Evolutionary conservation across 92 coral and sea anemone species (phyloP).

Genomic region (Phenganax marumi): DNA sequence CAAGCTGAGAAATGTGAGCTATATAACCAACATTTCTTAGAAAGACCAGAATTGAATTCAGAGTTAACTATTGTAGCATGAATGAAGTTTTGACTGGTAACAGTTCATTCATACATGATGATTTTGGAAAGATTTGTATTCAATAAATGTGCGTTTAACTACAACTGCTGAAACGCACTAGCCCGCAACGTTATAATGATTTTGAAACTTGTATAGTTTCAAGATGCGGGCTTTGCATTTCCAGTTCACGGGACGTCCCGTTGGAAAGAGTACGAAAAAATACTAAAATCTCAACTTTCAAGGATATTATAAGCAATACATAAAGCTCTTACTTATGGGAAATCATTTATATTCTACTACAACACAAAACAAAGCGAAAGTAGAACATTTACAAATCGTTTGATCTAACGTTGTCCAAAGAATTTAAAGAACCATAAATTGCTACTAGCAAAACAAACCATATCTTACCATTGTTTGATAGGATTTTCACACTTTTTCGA

Average conservation of each 20-base stretch:
- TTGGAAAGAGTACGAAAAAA: neutral
- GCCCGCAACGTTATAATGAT: neutral
- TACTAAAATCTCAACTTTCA: neutral
- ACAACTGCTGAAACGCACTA: neutral
- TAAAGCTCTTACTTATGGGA: neutral
- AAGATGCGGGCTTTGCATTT: neutral
- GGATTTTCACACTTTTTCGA: neutral
- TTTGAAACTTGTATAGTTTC: neutral
- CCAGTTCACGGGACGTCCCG: neutral
- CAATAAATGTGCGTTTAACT: too few species aligned
- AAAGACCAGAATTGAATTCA: too few species aligned
- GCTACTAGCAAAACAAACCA: neutral
- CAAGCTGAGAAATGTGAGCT: too few species aligned
- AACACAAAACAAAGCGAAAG: neutral
- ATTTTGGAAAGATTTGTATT: too few species aligned
- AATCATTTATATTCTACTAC: neutral
- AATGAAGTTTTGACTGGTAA: too few species aligned
- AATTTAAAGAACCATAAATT: neutral
- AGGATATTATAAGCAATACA: neutral
- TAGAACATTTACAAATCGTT: neutral
- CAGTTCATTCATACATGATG: too few species aligned
- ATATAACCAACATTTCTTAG: too few species aligned
- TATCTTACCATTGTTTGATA: neutral
- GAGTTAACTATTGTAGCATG: too few species aligned
- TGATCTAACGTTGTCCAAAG: neutral